A percentile compares a stretch with the other conserved stretches of the same genome.
These are phyloP conservation scores for Anoplius nigerrimus DNA, from an alignment of 2,888 invertebrate genomes.

Conservation along the genomic window DNA sequence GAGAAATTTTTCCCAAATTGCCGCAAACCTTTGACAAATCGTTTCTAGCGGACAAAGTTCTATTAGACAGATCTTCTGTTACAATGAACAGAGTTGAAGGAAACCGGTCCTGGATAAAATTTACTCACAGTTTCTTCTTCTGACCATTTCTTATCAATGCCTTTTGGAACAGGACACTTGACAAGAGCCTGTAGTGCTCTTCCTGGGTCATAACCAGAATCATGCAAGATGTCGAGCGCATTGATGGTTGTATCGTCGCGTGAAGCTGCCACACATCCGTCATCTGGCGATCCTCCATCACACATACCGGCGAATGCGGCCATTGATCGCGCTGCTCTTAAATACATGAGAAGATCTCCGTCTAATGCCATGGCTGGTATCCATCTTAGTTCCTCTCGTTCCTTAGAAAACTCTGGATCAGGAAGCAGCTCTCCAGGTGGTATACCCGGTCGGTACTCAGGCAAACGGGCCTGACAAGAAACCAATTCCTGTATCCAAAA, in stretches of 20 bases:
- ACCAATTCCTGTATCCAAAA: slow-evolving; percentile 74
- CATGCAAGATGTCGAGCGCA: slow-evolving; percentile 96
- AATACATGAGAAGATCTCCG: slow-evolving; percentile 97
- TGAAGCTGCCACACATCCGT: slow-evolving; percentile 97
- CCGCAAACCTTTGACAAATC: slow-evolving; percentile 98
- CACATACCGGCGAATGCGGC: slow-evolving; percentile 99
- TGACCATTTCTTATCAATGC: slow-evolving; percentile 98
- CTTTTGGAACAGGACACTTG: slow-evolving; percentile 97
- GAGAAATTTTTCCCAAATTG: slow-evolving; percentile 99
- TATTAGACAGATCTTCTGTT: not conserved
- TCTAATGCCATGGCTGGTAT: slow-evolving; percentile 94
- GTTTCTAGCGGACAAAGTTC: slow-evolving; percentile 79
- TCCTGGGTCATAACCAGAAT: slow-evolving; percentile 97
- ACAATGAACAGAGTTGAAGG: not conserved
- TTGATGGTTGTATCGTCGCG: slow-evolving; percentile 98
- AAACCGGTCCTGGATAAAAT: not conserved
- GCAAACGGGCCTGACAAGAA: slow-evolving; percentile 79
- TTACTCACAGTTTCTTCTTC: slow-evolving; percentile 91
- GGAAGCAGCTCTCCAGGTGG: slow-evolving; percentile 74
- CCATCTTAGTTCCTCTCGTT: slow-evolving; percentile 94
- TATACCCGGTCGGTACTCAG: slow-evolving; percentile 77
- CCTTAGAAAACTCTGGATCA: slow-evolving; percentile 77
- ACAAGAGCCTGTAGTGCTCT: slow-evolving; percentile 97
- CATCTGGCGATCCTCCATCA: slow-evolving; percentile 97
- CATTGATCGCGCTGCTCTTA: slow-evolving; percentile 97